Evolutionary conservation across 1,140 invertebrate species (phyloP).

Genomic region (Neuroterus valhalla): DNA sequence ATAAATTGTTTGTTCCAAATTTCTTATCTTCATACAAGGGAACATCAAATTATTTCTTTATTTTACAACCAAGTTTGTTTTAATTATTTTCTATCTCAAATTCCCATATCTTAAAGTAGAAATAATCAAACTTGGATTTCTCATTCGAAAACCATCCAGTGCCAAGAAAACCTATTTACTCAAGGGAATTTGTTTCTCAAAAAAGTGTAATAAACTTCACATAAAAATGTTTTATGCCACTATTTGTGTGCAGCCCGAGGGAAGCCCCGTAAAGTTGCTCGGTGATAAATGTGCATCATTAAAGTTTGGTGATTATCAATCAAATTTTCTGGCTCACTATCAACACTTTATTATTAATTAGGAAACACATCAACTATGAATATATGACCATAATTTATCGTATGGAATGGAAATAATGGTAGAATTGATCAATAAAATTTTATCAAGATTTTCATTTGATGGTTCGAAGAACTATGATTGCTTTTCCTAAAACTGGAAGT

Average conservation of each 20-base stretch:
- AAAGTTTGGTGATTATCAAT: conserved; percentile 25
- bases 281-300: conserved; percentile 26
- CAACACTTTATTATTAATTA: conserved; percentile 25
- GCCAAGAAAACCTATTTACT: not conserved
- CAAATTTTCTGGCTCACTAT: conserved; percentile 17
- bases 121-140: not conserved
- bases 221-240: conserved; percentile 30
- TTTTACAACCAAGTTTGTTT: no score
- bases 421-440: no score
- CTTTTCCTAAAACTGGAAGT: no score
- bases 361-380: not conserved
- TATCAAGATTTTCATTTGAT: no score
- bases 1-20: no score
- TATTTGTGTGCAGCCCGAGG: conserved; percentile 26
- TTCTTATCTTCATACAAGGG: no score
- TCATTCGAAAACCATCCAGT: not conserved
- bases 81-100: no score
- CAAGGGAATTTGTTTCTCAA: not conserved
- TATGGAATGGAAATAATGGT: no score
- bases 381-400: no score
- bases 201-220: conserved; percentile 27
- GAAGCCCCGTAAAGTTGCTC: conserved; percentile 3
- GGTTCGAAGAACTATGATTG: no score
- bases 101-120: no score
- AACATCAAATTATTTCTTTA: no score